phyloP scores from a whole-genome alignment of 2,888 invertebrate species.

The Caradrina kadenii region DNA sequence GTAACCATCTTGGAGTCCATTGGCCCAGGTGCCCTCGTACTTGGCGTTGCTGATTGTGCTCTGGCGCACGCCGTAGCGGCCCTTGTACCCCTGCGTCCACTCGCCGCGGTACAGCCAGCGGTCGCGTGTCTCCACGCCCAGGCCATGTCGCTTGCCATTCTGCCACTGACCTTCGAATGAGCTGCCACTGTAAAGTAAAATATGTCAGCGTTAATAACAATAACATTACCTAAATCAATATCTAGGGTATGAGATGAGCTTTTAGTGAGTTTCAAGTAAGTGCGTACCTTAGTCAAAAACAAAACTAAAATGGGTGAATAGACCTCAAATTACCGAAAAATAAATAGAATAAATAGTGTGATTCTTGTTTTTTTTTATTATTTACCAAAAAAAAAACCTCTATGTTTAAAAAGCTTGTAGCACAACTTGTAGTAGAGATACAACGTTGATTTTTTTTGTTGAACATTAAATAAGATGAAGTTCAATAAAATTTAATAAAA shows the following conservation, averaged over 20 bases:
- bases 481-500: no score
- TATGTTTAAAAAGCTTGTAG: no score
- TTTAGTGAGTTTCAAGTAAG: neutral
- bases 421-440: no score
- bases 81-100: slow-evolving; percentile 99
- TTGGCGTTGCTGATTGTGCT: slow-evolving; percentile 98
- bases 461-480: no score
- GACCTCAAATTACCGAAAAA: no score
- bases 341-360: no score
- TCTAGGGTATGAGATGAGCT: neutral
- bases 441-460: no score
- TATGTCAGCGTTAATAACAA: slow-evolving; percentile 25
- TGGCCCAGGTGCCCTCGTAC: slow-evolving; percentile 99
- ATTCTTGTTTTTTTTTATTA: no score
- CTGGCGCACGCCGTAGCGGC: slow-evolving; percentile 99
- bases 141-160: slow-evolving; percentile 99
- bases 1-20: slow-evolving; percentile 99
- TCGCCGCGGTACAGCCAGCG: slow-evolving; percentile 99
- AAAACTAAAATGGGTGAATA: no score
- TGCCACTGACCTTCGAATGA: slow-evolving; percentile 99
- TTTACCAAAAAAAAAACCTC: no score
- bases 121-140: slow-evolving; percentile 99
- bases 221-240: neutral
- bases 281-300: no score
- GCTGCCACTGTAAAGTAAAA: slow-evolving; percentile 94